phyloP scores from a whole-genome alignment of 1,140 invertebrate genomes.

The Nephila pilipes region DNA sequence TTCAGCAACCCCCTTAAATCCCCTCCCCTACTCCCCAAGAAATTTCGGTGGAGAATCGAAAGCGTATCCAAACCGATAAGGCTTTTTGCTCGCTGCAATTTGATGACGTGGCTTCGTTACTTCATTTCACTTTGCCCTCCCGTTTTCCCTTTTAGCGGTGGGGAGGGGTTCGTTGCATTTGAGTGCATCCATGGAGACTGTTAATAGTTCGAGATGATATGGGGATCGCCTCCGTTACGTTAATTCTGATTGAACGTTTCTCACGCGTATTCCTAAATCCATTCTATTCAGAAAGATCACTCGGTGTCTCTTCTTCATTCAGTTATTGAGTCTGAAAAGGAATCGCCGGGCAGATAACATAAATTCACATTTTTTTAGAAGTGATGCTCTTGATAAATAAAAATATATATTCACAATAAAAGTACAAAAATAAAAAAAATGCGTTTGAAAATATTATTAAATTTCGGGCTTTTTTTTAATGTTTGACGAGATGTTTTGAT shows the following conservation, averaged over 20 bases:
- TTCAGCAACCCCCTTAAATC: not conserved
- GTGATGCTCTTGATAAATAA: too few relatives aligned
- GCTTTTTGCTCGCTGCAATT: not conserved
- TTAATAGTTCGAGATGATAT: conserved; percentile 29
- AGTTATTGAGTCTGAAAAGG: not conserved
- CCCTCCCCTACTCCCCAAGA: not conserved
- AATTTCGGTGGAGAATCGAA: not conserved
- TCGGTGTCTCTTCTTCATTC: not conserved
- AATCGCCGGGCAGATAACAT: too few relatives aligned
- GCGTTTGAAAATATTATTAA: too few relatives aligned
- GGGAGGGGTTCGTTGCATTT: not conserved
- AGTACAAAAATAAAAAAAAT: too few relatives aligned
- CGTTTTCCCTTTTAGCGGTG: not conserved
- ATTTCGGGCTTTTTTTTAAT: too few relatives aligned
- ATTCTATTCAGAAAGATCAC: not conserved
- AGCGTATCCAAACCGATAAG: conserved; percentile 22
- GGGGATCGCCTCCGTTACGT: not conserved
- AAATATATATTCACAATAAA: too few relatives aligned
- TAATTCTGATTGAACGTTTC: conserved; percentile 50
- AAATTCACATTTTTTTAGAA: too few relatives aligned
- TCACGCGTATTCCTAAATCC: not conserved
- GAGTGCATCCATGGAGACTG: not conserved
- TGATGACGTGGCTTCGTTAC: conserved; percentile 16
- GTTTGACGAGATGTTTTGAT: too few relatives aligned
- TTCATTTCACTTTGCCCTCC: not conserved